phyloP scores from a whole-genome alignment of 2,888 invertebrate species.

The Ypsolopha scabrella region DNA sequence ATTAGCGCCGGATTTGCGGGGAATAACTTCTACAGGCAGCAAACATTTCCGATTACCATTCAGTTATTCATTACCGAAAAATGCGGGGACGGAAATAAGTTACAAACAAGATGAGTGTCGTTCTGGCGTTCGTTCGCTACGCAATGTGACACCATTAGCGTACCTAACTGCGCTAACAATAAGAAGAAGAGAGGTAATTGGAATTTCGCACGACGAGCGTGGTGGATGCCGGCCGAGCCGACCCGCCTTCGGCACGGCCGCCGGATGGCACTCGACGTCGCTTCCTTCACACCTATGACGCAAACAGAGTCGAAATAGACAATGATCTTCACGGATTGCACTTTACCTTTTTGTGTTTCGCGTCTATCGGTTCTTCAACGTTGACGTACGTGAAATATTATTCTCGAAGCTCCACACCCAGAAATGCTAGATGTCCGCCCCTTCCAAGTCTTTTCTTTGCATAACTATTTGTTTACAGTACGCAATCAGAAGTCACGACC shows the following conservation, averaged over 20 bases:
- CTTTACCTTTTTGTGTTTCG: not conserved
- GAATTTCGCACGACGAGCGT: slow-evolving; percentile 44
- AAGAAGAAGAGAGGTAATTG: slow-evolving; percentile 39
- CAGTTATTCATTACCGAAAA: not conserved
- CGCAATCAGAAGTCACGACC: not conserved
- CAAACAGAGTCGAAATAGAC: slow-evolving; percentile 11
- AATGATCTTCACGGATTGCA: slow-evolving; percentile 5
- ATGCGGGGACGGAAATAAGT: slow-evolving; percentile 23
- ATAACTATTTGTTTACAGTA: not conserved
- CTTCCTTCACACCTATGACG: slow-evolving; percentile 4
- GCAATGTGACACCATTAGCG: slow-evolving; percentile 65
- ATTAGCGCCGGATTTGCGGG: slow-evolving; percentile 50
- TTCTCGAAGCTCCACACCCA: not conserved
- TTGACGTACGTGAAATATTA: not conserved
- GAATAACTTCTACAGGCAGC: slow-evolving; percentile 26
- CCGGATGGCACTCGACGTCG: slow-evolving; percentile 1
- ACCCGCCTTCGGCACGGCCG: slow-evolving; percentile 2
- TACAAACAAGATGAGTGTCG: slow-evolving; percentile 29
- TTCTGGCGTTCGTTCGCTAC: slow-evolving; percentile 41
- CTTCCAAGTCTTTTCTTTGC: not conserved
- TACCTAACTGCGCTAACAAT: slow-evolving; percentile 39
- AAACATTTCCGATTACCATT: slow-evolving; percentile 13
- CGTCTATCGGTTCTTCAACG: not conserved
- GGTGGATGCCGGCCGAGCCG: slow-evolving; percentile 5
- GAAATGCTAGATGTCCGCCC: not conserved